Percentiles rank a stretch among this genome's conserved stretches.
Conservation (phyloP, 92 coral and sea anemone species). For the Blastomussa wellsi region DNA sequence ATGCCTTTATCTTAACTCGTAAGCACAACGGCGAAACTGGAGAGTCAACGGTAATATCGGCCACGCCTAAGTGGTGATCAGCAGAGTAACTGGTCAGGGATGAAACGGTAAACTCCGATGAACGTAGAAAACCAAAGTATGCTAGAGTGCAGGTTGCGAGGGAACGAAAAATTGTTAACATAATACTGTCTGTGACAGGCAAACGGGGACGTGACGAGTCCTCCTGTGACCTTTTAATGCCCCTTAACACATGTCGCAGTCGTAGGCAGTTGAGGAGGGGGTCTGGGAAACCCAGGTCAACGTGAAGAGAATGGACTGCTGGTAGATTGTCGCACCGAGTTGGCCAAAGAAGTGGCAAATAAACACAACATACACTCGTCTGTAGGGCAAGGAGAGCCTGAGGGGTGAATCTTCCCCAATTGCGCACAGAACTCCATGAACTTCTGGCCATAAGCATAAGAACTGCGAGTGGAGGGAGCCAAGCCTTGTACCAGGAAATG, state of each 20-base stretch:
- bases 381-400: no score
- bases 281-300: slow-evolving; percentile 9
- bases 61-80: slow-evolving; percentile 9
- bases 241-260: neutral
- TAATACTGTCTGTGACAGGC: neutral
- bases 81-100: slow-evolving; percentile 12
- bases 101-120: slow-evolving; percentile 45
- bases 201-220: neutral
- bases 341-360: slow-evolving; percentile 12
- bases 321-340: slow-evolving; percentile 13
- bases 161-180: neutral
- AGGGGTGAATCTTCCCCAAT: slow-evolving; percentile 17
- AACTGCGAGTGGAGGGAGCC: no score
- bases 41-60: slow-evolving; percentile 44
- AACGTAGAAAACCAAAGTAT: slow-evolving; percentile 42
- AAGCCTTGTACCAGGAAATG: no score
- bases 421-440: slow-evolving; percentile 15
- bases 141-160: slow-evolving; percentile 38
- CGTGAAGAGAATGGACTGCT: neutral
- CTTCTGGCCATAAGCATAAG: slow-evolving; percentile 38
- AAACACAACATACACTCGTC: no score
- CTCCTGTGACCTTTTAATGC: no score
- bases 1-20: slow-evolving; percentile 43
- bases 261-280: neutral
- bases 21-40: slow-evolving; percentile 28